Conservation (phyloP, 2,888 invertebrate species). For the Physocephala rufipes region DNA sequence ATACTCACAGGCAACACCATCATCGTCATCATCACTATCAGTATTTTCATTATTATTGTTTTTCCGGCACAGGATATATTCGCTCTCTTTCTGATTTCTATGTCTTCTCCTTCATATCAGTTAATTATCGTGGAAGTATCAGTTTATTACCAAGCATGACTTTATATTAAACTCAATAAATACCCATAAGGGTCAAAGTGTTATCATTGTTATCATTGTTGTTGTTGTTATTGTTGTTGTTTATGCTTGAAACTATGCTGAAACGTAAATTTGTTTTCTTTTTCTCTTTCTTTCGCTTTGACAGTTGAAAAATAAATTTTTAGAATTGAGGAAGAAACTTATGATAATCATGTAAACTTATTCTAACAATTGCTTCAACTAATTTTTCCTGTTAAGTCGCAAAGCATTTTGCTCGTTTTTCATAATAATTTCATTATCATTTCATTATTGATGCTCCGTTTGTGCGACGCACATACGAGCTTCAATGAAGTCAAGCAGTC, state of each 20-base stretch:
- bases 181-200: constrained; percentile 14
- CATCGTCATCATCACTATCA: not conserved
- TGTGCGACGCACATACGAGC: constrained; percentile 6
- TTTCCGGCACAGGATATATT: too few relatives aligned
- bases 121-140: too few relatives aligned
- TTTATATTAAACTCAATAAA: too few relatives aligned
- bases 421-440: constrained; percentile 34
- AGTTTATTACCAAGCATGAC: constrained; percentile 15
- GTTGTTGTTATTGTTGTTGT: constrained; percentile 25
- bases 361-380: not conserved
- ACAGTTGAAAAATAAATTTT: too few relatives aligned
- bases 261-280: not conserved
- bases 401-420: constrained; percentile 17
- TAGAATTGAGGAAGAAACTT: too few relatives aligned
- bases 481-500: not conserved
- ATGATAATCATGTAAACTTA: not conserved
- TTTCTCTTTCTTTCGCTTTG: not conserved
- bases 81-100: too few relatives aligned
- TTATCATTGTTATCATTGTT: constrained; percentile 21
- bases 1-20: not conserved
- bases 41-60: too few relatives aligned
- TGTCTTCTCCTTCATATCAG: too few relatives aligned
- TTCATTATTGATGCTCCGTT: constrained; percentile 32
- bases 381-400: constrained; percentile 21
- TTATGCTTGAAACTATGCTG: not conserved